Evolutionary conservation across 2,113 vertebrate species (phyloP).

Genomic region (Bujurquina vittata): DNA sequence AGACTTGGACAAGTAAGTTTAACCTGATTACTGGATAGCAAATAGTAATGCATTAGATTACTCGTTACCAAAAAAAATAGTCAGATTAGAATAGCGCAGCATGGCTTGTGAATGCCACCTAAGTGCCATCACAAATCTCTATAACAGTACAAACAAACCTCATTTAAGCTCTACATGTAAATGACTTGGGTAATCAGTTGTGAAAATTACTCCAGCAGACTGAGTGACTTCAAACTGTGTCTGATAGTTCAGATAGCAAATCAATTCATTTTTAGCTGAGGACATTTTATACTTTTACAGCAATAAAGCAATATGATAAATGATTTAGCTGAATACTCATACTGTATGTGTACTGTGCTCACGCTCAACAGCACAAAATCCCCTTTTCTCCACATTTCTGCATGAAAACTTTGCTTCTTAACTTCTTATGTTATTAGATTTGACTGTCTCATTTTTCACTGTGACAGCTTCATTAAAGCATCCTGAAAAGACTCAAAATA

Average conservation of each 20-base stretch:
- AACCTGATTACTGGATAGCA: no score
- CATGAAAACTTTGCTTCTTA: constrained; percentile 64
- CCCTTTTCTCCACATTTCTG: constrained; percentile 48
- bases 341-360: constrained; percentile 11
- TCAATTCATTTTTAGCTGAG: constrained; percentile 7
- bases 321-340: not conserved
- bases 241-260: not conserved
- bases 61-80: no score
- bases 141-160: not conserved
- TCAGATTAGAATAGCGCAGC: no score
- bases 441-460: constrained; percentile 75
- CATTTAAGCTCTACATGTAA: not conserved
- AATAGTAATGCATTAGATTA: no score
- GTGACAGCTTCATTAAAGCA: constrained; percentile 77
- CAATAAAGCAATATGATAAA: not conserved
- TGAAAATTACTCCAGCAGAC: not conserved
- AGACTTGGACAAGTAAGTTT: no score
- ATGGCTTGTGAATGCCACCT: not conserved
- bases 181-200: not conserved
- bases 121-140: not conserved
- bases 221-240: not conserved
- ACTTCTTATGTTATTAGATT: constrained; percentile 69
- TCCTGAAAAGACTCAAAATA: constrained; percentile 57
- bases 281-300: not conserved
- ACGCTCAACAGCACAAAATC: constrained; percentile 33